phyloP scores from a whole-genome alignment of 2,113 vertebrate species.

The Oncorhynchus nerka region DNA sequence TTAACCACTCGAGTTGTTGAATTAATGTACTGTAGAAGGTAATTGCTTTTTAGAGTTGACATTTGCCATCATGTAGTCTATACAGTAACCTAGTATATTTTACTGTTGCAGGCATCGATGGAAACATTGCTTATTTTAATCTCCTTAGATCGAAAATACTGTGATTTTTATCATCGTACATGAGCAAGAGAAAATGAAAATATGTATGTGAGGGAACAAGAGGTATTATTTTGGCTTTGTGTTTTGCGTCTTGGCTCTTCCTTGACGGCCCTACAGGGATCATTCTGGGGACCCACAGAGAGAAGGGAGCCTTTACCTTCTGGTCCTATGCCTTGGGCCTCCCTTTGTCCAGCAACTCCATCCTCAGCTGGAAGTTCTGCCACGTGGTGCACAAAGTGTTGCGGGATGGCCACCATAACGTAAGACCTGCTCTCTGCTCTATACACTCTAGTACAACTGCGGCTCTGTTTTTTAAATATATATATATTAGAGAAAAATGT shows the following conservation, averaged over 20 bases:
- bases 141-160: not conserved
- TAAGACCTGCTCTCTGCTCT: constrained; percentile 65
- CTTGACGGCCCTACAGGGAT: constrained; percentile 84
- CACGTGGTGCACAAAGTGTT: constrained; percentile 95
- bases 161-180: not conserved
- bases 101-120: not conserved
- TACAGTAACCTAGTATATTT: not conserved
- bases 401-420: constrained; percentile 90
- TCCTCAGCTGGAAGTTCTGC: constrained; percentile 99
- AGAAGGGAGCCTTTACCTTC: constrained; percentile 96
- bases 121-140: not conserved
- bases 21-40: not conserved
- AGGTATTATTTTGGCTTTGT: not conserved
- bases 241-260: constrained; percentile 37
- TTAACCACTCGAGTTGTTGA: too few relatives aligned
- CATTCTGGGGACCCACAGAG: constrained; percentile 92
- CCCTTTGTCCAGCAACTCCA: constrained; percentile 86
- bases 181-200: not conserved
- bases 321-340: constrained; percentile 96
- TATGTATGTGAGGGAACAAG: too few relatives aligned
- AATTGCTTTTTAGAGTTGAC: too few relatives aligned
- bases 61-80: too few relatives aligned
- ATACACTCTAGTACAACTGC: not conserved
- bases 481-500: not conserved
- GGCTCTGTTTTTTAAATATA: too few relatives aligned